Evolutionary conservation across 2,113 vertebrate species (phyloP).

Genomic region (Microtus ochrogaster): DNA sequence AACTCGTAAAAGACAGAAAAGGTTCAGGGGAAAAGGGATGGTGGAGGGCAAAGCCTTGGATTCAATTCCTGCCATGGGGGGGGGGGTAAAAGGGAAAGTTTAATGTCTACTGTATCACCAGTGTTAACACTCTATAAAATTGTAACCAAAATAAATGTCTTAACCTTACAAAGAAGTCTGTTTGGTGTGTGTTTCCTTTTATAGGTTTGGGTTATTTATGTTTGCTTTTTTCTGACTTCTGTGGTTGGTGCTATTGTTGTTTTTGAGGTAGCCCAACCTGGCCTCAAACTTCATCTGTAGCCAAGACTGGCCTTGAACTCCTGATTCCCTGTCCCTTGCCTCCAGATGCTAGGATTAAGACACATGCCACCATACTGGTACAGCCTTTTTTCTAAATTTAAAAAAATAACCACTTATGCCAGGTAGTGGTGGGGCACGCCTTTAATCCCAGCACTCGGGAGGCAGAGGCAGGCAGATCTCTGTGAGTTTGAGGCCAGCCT

Average conservation of each 20-base stretch:
- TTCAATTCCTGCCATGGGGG: background rate
- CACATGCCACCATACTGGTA: background rate
- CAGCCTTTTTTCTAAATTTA: background rate
- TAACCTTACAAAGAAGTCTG: conserved; percentile 1
- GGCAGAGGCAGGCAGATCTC: no score
- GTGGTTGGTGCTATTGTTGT: background rate
- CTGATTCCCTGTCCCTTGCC: background rate
- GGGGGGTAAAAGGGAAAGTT: background rate
- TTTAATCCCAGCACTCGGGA: no score
- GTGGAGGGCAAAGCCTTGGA: background rate
- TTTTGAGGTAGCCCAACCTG: background rate
- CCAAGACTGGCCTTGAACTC: background rate
- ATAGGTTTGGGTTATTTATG: background rate
- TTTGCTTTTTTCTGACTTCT: background rate
- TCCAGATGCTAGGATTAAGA: background rate
- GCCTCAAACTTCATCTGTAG: background rate
- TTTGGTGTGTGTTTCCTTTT: background rate
- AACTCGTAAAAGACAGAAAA: conserved; percentile 31
- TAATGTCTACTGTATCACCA: conserved; percentile 46
- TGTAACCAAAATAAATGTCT: conserved; percentile 79
- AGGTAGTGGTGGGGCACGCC: no score
- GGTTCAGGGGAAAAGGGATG: background rate
- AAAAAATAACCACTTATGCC: background rate
- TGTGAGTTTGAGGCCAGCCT: no score
- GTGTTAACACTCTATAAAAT: conserved; percentile 69